Percentiles rank a stretch among this genome's conserved stretches.
Evolutionary conservation across 2,888 invertebrate genomes (phyloP).

Genomic region (Leptothorax acervorum): DNA sequence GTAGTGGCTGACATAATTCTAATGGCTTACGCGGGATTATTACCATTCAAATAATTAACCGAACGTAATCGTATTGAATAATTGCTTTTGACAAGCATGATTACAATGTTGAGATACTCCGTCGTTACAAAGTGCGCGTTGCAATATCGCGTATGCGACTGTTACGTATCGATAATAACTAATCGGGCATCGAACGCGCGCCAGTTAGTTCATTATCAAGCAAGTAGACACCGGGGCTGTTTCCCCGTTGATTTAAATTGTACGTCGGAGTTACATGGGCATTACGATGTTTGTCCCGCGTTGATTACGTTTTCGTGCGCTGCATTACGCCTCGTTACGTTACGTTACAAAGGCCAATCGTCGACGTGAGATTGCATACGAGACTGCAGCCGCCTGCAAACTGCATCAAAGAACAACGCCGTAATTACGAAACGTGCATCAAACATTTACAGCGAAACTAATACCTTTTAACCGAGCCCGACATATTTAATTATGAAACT

Average conservation of each 20-base stretch:
- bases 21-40: constrained; percentile 28
- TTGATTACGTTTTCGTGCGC: constrained; percentile 43
- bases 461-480: neutral
- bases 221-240: constrained; percentile 20
- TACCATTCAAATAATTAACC: constrained; percentile 35
- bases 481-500: neutral
- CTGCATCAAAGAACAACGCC: constrained; percentile 11
- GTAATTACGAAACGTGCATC: constrained; percentile 23
- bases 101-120: constrained; percentile 14
- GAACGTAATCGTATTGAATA: constrained; percentile 40
- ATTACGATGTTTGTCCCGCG: constrained; percentile 43
- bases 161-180: constrained; percentile 47
- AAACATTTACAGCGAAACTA: constrained; percentile 6
- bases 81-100: constrained; percentile 37
- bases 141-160: neutral
- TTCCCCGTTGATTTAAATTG: constrained; percentile 36
- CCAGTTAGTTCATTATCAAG: constrained; percentile 42
- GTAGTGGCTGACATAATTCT: constrained; percentile 17
- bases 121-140: constrained; percentile 11
- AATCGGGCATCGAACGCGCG: constrained; percentile 25
- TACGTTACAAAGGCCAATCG: constrained; percentile 43
- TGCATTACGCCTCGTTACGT: constrained; percentile 45
- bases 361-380: constrained; percentile 37
- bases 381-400: neutral
- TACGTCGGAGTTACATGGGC: constrained; percentile 23